These are phyloP conservation scores for Conistra vaccinii DNA, from an alignment of 2,888 invertebrate species.

Conservation along the genomic window DNA sequence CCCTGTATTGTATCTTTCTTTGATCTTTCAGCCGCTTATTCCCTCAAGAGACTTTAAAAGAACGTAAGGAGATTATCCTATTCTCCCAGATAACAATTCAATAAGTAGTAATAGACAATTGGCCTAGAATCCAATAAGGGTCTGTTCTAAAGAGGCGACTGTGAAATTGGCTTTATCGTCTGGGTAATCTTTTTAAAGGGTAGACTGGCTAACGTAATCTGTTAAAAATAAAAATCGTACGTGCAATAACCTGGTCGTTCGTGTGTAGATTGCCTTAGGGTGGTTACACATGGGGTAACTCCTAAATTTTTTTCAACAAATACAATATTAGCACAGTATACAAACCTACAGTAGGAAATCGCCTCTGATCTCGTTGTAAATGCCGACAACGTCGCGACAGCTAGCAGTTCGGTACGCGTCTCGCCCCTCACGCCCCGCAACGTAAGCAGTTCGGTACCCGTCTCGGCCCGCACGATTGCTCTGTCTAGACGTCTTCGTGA, in stretches of 20 bases:
- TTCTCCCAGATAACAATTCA: neutral
- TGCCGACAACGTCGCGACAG: too few species aligned
- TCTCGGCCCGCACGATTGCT: too few species aligned
- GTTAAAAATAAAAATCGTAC: conserved; percentile 45
- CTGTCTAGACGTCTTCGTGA: too few species aligned
- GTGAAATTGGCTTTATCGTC: neutral
- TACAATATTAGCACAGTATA: too few species aligned
- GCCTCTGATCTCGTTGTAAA: too few species aligned
- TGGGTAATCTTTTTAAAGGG: neutral
- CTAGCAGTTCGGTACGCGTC: too few species aligned
- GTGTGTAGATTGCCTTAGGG: conserved; percentile 23
- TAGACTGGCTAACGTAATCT: conserved; percentile 17
- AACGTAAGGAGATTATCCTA: neutral
- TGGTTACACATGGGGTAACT: neutral
- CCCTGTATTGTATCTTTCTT: neutral
- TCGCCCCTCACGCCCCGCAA: too few species aligned
- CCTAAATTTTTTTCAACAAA: neutral
- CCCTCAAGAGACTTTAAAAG: too few species aligned
- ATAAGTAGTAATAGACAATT: conserved; percentile 23
- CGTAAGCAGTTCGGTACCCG: too few species aligned
- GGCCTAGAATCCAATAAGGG: conserved; percentile 5
- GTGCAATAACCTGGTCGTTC: conserved; percentile 22
- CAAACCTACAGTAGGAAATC: too few species aligned
- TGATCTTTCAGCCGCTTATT: neutral
- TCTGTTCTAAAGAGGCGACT: conserved; percentile 5